These are phyloP conservation scores for Tinea pellionella DNA, from an alignment of 2,888 invertebrate genomes.

Conservation along the genomic window DNA sequence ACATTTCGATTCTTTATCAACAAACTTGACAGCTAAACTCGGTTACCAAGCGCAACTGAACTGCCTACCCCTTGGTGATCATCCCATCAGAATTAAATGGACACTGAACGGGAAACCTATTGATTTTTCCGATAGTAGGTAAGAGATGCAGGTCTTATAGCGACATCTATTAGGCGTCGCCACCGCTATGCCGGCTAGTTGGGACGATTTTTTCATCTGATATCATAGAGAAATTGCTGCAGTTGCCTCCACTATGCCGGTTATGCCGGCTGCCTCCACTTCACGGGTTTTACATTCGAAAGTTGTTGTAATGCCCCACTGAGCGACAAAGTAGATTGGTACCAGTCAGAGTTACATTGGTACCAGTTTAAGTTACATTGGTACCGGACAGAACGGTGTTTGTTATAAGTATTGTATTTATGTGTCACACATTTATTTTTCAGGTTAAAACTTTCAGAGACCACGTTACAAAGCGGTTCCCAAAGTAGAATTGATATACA, in stretches of 20 bases:
- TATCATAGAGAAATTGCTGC: too few relatives aligned
- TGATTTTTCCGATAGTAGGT: conserved; percentile 65
- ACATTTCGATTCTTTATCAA: conserved; percentile 77
- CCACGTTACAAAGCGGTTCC: conserved; percentile 41
- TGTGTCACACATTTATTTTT: conserved; percentile 20
- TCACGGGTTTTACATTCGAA: too few relatives aligned
- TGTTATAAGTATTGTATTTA: background rate
- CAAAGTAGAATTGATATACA: conserved; percentile 46
- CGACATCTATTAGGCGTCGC: background rate
- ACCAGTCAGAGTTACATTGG: too few relatives aligned
- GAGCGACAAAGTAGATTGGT: too few relatives aligned
- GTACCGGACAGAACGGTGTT: too few relatives aligned
- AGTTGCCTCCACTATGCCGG: too few relatives aligned
- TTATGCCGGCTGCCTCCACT: too few relatives aligned
- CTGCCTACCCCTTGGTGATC: conserved; percentile 85
- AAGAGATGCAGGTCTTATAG: conserved; percentile 6
- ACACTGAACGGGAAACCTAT: conserved; percentile 76
- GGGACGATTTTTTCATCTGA: too few relatives aligned
- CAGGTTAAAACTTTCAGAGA: conserved; percentile 55
- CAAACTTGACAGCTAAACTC: conserved; percentile 80
- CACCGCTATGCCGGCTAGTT: too few relatives aligned
- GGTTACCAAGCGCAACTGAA: conserved; percentile 78
- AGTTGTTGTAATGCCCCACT: too few relatives aligned
- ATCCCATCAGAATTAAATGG: conserved; percentile 86
- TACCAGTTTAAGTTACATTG: too few relatives aligned